These are phyloP conservation scores for Carassius gibelio DNA, from an alignment of 2,113 vertebrate species.

Conservation along the genomic window DNA sequence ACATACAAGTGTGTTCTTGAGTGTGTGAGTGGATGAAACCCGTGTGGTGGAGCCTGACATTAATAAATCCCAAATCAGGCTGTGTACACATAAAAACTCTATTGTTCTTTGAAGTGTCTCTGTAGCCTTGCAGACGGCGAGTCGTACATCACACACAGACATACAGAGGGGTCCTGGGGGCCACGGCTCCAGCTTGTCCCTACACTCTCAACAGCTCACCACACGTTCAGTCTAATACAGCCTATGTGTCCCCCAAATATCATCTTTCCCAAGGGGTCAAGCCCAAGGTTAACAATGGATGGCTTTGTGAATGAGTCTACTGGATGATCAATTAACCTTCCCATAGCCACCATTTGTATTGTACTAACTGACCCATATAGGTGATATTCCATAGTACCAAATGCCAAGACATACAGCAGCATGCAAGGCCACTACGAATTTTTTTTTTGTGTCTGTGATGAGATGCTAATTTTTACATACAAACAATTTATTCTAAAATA, in stretches of 20 bases:
- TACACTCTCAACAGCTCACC: constrained; percentile 38
- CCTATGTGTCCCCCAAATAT: constrained; percentile 55
- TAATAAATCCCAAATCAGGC: constrained; percentile 76
- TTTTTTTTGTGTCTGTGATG: background rate
- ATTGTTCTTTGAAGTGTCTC: constrained; percentile 73
- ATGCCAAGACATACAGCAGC: background rate
- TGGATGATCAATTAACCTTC: constrained; percentile 74
- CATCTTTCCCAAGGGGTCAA: constrained; percentile 59
- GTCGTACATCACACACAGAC: constrained; percentile 64
- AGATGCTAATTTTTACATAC: background rate
- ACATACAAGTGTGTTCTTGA: constrained; percentile 4
- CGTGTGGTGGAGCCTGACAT: constrained; percentile 63
- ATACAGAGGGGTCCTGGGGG: constrained; percentile 17
- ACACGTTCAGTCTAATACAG: constrained; percentile 55
- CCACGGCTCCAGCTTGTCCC: constrained; percentile 45
- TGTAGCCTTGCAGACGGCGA: constrained; percentile 62
- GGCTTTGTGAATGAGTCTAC: constrained; percentile 69
- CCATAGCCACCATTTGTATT: constrained; percentile 63
- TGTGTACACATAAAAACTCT: constrained; percentile 73
- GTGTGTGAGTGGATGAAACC: constrained; percentile 56
- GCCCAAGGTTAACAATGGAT: constrained; percentile 68
- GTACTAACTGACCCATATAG: constrained; percentile 6
- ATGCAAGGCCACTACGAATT: background rate
- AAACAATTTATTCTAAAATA: background rate
- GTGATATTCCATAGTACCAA: background rate